phyloP scores from a whole-genome alignment of 2,888 invertebrate genomes.

The Thelaira solivaga region DNA sequence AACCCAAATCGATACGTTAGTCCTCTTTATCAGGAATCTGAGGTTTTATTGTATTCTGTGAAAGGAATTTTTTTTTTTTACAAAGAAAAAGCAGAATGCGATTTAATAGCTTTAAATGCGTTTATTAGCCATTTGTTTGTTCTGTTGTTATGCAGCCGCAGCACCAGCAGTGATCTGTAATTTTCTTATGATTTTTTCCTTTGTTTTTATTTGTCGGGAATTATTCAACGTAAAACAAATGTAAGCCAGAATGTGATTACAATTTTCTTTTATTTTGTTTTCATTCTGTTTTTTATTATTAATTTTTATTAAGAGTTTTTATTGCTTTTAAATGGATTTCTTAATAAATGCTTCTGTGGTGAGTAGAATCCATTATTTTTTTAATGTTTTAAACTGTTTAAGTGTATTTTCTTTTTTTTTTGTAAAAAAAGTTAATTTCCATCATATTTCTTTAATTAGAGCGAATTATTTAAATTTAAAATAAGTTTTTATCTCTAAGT shows the following conservation, averaged over 20 bases:
- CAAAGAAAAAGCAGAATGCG: not conserved
- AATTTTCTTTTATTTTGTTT: not conserved
- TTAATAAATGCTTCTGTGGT: not conserved
- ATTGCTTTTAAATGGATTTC: conserved; percentile 30
- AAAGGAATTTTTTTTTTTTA: not conserved
- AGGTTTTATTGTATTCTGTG: conserved; percentile 1
- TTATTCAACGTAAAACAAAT: not conserved
- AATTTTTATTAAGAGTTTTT: conserved; percentile 34
- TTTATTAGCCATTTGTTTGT: conserved; percentile 22
- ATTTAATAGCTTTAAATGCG: conserved; percentile 35
- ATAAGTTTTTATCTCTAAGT: too few relatives aligned
- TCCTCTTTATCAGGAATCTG: not conserved
- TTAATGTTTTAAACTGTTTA: not conserved
- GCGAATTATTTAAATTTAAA: too few relatives aligned
- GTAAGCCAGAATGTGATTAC: not conserved
- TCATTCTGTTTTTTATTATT: too few relatives aligned
- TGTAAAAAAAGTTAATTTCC: too few relatives aligned
- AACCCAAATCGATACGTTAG: not conserved
- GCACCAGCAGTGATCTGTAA: not conserved
- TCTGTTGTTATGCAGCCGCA: too few relatives aligned
- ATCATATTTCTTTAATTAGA: too few relatives aligned
- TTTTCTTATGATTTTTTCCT: not conserved
- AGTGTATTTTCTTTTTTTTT: not conserved
- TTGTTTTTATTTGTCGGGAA: not conserved
- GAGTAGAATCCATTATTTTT: not conserved